Percentiles rank a stretch among this genome's conserved stretches.
phyloP scores from a whole-genome alignment of 2,797 vertebrate genomes.

The Anomalospiza imberbis region DNA sequence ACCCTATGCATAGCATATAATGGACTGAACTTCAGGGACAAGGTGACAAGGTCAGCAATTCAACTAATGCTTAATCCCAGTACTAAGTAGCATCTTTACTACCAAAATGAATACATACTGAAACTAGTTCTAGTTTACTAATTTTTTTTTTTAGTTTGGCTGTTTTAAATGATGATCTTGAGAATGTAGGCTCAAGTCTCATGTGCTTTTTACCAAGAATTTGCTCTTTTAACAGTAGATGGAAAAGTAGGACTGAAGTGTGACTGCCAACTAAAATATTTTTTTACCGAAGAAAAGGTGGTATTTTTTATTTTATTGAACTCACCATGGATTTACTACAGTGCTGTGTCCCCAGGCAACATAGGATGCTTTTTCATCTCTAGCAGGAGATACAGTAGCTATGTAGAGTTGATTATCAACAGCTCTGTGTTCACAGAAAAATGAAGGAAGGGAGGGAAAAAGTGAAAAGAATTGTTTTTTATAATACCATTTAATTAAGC shows the following conservation, averaged over 20 bases:
- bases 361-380: conserved; percentile 88
- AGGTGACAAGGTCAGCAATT: background rate
- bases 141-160: background rate
- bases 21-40: background rate
- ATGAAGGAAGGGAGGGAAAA: background rate
- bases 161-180: background rate
- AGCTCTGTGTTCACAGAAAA: conserved; percentile 76
- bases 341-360: conserved; percentile 96
- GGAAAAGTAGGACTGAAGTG: background rate
- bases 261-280: background rate
- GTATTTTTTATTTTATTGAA: background rate
- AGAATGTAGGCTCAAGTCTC: background rate
- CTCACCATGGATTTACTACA: conserved; percentile 90
- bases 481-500: background rate
- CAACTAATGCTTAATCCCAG: background rate
- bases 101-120: background rate
- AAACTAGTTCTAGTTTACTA: background rate
- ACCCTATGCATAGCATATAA: background rate
- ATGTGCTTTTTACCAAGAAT: background rate
- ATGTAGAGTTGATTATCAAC: conserved; percentile 94
- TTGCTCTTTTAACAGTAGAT: background rate
- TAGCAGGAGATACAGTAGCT: conserved; percentile 89
- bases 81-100: background rate
- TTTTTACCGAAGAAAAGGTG: background rate
- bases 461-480: background rate